Conservation (phyloP, 2,113 vertebrate species). For the Phaethornis superciliosus region DNA sequence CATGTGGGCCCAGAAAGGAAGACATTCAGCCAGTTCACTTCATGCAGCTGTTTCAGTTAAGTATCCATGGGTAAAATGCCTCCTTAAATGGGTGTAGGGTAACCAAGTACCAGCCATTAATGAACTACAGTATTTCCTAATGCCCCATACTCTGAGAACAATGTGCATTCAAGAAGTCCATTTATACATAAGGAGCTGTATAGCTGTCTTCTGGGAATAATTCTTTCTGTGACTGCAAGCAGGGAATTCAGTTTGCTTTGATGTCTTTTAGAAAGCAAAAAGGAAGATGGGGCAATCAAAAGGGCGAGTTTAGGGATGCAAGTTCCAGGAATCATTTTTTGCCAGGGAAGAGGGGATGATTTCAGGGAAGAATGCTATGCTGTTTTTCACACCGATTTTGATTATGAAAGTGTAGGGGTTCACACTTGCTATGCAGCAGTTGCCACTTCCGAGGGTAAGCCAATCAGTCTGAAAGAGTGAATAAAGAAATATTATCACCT, state of each 20-base stretch:
- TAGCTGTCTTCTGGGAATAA: not conserved
- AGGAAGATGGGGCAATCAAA: not conserved
- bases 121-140: not conserved
- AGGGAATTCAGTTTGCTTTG: not conserved
- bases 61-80: not conserved
- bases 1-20: not conserved
- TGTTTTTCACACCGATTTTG: not conserved
- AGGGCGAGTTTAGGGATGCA: not conserved
- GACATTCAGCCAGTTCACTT: not conserved
- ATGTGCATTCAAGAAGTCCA: not conserved
- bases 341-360: not conserved
- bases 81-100: not conserved
- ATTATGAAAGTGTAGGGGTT: not conserved
- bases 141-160: not conserved
- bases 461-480: constrained; percentile 9
- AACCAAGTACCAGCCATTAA: not conserved
- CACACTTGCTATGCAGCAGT: not conserved
- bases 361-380: not conserved
- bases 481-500: constrained; percentile 39
- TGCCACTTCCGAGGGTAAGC: constrained; percentile 27
- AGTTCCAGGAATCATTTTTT: not conserved
- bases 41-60: not conserved
- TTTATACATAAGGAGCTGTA: not conserved
- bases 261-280: not conserved
- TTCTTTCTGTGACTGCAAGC: not conserved